Evolutionary conservation across 2,113 vertebrate genomes (phyloP).

Genomic region (Ariopsis seemanni): DNA sequence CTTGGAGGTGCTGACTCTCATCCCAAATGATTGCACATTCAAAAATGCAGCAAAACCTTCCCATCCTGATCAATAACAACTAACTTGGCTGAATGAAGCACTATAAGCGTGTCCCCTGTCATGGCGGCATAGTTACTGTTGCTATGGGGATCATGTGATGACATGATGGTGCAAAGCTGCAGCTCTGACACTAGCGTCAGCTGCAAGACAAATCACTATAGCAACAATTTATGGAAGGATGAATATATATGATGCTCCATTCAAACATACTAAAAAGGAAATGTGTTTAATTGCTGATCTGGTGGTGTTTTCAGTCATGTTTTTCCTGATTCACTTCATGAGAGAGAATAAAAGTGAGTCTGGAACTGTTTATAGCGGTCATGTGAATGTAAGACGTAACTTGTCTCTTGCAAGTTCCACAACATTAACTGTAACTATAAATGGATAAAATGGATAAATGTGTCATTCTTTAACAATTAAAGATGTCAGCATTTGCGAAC

Average conservation of each 20-base stretch:
- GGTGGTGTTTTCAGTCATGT: neutral
- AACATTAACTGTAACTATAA: neutral
- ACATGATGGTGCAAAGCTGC: neutral
- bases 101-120: too few relatives aligned
- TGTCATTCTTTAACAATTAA: neutral
- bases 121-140: too few relatives aligned
- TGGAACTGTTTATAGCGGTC: neutral
- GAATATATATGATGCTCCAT: neutral
- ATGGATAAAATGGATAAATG: neutral
- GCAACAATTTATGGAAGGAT: neutral
- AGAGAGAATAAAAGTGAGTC: neutral
- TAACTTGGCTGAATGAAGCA: too few relatives aligned
- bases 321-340: neutral
- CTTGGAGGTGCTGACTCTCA: too few relatives aligned
- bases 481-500: neutral
- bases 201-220: neutral
- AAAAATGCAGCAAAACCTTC: too few relatives aligned
- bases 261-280: neutral
- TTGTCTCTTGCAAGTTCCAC: neutral
- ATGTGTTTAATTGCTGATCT: neutral
- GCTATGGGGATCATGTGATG: too few relatives aligned
- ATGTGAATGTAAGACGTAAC: neutral
- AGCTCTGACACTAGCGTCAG: neutral
- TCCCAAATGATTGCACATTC: too few relatives aligned
- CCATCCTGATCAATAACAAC: too few relatives aligned